A percentile compares a stretch with the other conserved stretches of the same genome.
phyloP scores from a whole-genome alignment of 2,888 invertebrate genomes.

The Nomada fucata region DNA sequence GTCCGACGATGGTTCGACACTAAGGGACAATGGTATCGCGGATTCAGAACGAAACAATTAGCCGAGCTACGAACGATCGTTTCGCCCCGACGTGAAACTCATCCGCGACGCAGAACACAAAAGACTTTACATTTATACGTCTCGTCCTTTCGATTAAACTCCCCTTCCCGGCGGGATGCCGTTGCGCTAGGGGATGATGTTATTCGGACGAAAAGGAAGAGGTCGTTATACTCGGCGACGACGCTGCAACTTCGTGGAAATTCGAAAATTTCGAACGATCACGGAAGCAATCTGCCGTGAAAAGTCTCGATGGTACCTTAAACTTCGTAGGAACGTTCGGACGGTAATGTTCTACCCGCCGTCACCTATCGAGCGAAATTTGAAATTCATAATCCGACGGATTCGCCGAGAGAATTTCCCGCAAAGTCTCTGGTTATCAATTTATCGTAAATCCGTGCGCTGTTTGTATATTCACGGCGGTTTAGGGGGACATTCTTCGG shows the following conservation, averaged over 20 bases:
- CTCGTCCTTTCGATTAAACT: slow-evolving; percentile 63
- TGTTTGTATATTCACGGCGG: not conserved
- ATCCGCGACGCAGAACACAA: slow-evolving; percentile 37
- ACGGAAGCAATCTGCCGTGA: slow-evolving; percentile 50
- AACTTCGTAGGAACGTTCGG: slow-evolving; percentile 39
- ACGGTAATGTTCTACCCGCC: not conserved
- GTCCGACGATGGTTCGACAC: slow-evolving; percentile 35
- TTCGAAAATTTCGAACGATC: slow-evolving; percentile 58
- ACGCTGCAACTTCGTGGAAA: slow-evolving; percentile 55
- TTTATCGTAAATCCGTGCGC: slow-evolving; percentile 2
- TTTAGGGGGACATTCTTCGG: too few species aligned
- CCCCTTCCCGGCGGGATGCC: slow-evolving; percentile 10
- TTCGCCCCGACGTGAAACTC: slow-evolving; percentile 57
- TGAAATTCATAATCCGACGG: slow-evolving; percentile 12
- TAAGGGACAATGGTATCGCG: slow-evolving; percentile 50
- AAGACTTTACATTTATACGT: slow-evolving; percentile 59
- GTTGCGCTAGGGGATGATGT: slow-evolving; percentile 33
- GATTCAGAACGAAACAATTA: slow-evolving; percentile 70
- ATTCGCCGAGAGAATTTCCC: not conserved
- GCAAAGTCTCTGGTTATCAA: slow-evolving; percentile 8
- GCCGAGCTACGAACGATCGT: slow-evolving; percentile 55
- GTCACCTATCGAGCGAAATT: slow-evolving; percentile 24
- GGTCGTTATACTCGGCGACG: slow-evolving; percentile 42
- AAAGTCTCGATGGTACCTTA: slow-evolving; percentile 59
- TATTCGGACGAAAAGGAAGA: slow-evolving; percentile 28